A percentile compares a stretch with the other conserved stretches of the same genome.
Conservation (phyloP, 1,140 invertebrate species). For the Idris sp. region DNA sequence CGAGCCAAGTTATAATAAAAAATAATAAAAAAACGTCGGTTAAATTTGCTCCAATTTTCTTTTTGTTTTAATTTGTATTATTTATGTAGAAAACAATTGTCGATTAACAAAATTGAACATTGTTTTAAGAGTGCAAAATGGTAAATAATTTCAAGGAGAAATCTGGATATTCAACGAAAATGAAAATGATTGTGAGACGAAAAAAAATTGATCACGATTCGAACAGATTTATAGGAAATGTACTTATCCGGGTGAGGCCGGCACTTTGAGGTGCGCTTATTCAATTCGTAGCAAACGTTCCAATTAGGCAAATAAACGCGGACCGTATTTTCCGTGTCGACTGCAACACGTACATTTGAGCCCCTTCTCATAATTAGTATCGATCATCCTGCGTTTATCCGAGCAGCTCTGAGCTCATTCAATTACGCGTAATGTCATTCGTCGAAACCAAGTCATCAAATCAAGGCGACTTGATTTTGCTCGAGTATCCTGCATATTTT, state of each 20-base stretch:
- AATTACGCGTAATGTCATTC: constrained; percentile 60
- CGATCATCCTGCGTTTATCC: constrained; percentile 54
- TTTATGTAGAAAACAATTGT: too few relatives aligned
- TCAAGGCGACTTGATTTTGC: constrained; percentile 48
- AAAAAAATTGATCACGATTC: constrained; percentile 25
- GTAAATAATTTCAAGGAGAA: too few relatives aligned
- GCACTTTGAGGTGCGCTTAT: constrained; percentile 47
- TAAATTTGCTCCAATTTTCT: too few relatives aligned
- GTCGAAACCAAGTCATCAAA: constrained; percentile 45
- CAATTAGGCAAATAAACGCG: constrained; percentile 57
- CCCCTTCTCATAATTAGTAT: constrained; percentile 56
- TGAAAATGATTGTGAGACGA: too few relatives aligned
- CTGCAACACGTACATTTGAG: constrained; percentile 50
- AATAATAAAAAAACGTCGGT: too few relatives aligned
- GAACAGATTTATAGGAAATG: constrained; percentile 37
- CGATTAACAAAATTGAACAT: too few relatives aligned
- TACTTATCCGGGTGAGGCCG: constrained; percentile 53
- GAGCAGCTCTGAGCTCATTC: constrained; percentile 47
- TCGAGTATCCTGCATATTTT: constrained; percentile 44
- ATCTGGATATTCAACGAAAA: too few relatives aligned
- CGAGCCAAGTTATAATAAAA: too few relatives aligned
- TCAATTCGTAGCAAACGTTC: constrained; percentile 53
- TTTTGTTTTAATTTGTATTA: too few relatives aligned
- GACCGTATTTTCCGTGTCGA: constrained; percentile 57
- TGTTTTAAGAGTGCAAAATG: too few relatives aligned